Percentiles rank a stretch among this genome's conserved stretches.
phyloP scores from a whole-genome alignment of 2,113 vertebrate genomes.

The Lagopus leucura region DNA sequence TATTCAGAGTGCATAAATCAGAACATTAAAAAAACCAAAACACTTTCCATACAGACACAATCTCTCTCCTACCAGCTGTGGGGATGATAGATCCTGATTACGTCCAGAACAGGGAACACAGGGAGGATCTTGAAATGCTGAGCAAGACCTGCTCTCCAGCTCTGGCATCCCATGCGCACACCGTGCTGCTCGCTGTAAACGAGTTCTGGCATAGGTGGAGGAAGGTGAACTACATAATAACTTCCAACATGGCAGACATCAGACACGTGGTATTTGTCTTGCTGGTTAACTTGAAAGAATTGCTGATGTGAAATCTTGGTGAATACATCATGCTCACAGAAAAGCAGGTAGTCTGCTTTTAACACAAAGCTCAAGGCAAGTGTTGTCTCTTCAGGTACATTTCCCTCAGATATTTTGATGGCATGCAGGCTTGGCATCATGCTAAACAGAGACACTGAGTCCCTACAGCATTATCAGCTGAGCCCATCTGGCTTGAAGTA shows the following conservation, averaged over 20 bases:
- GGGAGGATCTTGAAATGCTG: neutral
- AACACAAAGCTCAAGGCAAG: conserved; percentile 14
- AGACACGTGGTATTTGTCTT: neutral
- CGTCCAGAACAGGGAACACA: neutral
- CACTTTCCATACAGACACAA: neutral
- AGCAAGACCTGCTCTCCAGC: neutral
- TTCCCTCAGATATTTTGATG: conserved; percentile 46
- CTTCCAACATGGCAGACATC: conserved; percentile 23
- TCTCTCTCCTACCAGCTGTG: neutral
- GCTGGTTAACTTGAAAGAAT: conserved; percentile 14
- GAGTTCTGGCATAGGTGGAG: neutral
- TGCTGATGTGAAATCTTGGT: neutral
- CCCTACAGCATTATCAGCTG: conserved; percentile 77
- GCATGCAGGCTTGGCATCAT: conserved; percentile 71
- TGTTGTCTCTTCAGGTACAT: neutral
- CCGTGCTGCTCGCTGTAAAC: neutral
- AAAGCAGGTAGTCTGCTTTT: conserved; percentile 15
- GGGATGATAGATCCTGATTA: neutral
- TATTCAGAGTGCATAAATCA: neutral
- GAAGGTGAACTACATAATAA: neutral
- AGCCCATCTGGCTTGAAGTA: conserved; percentile 81
- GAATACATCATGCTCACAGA: neutral
- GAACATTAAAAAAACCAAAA: neutral
- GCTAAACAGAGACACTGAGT: conserved; percentile 67
- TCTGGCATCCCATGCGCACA: neutral